phyloP scores from a whole-genome alignment of 2,888 invertebrate species.

The Trypoxylon attenuatum region DNA sequence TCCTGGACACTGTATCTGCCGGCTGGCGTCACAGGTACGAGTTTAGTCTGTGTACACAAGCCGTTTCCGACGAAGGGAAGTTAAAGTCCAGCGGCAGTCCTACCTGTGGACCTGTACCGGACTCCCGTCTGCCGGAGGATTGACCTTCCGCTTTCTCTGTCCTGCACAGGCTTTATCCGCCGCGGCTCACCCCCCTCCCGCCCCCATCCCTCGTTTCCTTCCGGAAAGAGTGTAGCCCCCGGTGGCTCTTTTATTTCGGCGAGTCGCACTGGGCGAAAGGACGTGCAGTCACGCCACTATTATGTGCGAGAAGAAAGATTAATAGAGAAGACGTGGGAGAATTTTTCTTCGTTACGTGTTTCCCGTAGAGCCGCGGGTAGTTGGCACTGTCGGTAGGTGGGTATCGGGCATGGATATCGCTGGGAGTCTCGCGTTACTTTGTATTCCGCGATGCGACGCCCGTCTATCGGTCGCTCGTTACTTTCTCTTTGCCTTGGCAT shows the following conservation, averaged over 20 bases:
- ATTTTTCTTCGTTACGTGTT: constrained; percentile 25
- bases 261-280: constrained; percentile 8
- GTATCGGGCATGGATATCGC: neutral
- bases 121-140: neutral
- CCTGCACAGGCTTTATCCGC: too few relatives aligned
- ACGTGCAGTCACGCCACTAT: constrained; percentile 22
- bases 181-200: neutral
- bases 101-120: neutral
- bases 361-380: too few relatives aligned
- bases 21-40: constrained; percentile 2
- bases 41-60: constrained; percentile 21
- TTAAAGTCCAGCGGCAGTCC: constrained; percentile 15
- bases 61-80: constrained; percentile 21
- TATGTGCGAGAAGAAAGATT: constrained; percentile 11
- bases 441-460: neutral
- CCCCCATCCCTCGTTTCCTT: constrained; percentile 5
- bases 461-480: neutral
- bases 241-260: constrained; percentile 7
- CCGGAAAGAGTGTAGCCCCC: constrained; percentile 3
- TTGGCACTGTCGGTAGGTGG: neutral
- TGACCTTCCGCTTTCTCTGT: neutral
- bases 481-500: neutral
- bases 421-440: neutral
- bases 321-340: constrained; percentile 26
- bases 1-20: too few relatives aligned